Evolutionary conservation across 1,140 invertebrate species (phyloP).

Genomic region (Drosophila tani): DNA sequence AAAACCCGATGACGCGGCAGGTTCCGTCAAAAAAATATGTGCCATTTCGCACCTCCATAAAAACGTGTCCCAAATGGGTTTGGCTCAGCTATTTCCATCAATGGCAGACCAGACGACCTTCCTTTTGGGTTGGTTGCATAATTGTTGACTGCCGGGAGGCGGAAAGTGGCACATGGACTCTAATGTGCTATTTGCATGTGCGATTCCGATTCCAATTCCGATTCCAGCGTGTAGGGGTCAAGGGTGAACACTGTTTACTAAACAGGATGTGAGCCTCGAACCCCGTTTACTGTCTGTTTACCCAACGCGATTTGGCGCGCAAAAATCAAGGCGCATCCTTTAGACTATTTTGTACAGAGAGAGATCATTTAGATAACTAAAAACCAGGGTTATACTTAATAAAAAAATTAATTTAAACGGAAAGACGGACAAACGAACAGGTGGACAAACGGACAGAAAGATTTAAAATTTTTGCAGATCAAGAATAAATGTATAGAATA

Average conservation of each 20-base stretch:
- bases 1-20: slow-evolving; percentile 74
- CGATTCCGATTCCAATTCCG: slow-evolving; percentile 45
- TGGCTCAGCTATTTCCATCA: slow-evolving; percentile 30
- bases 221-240: slow-evolving; percentile 60
- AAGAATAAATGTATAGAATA: no score
- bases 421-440: no score
- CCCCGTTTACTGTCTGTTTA: slow-evolving; percentile 53
- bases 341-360: neutral
- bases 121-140: slow-evolving; percentile 57
- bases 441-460: no score
- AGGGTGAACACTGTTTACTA: no score
- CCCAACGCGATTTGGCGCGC: slow-evolving; percentile 68
- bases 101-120: slow-evolving; percentile 41
- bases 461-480: no score
- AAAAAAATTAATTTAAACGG: no score
- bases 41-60: slow-evolving; percentile 81
- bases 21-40: slow-evolving; percentile 68
- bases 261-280: slow-evolving; percentile 46
- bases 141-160: slow-evolving; percentile 50
- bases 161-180: slow-evolving; percentile 50
- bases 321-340: slow-evolving; percentile 58
- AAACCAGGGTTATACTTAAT: neutral
- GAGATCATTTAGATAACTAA: neutral
- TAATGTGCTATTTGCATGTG: slow-evolving; percentile 81
- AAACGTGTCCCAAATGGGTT: slow-evolving; percentile 62